Evolutionary conservation across 2,797 vertebrate species (phyloP), one percentile per base, ranked within the genome.

Genomic region (Podarcis lilfordi): DNA sequence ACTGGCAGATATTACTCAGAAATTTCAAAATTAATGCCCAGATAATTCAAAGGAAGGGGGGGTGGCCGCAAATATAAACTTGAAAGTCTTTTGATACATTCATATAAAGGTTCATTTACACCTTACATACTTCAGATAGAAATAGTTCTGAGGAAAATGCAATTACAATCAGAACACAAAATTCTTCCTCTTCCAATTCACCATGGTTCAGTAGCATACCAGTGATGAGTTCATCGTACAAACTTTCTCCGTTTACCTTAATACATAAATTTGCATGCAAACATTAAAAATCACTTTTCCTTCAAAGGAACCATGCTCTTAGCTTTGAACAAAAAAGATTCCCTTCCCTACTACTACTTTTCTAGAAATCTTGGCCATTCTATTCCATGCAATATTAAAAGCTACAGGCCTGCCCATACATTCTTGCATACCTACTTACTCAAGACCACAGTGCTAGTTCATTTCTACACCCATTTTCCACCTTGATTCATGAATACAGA

Each of bases 391-490:
- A 87, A 89, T 91, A 87, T 89, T 85, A 75, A 81, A 91, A 93
- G 89, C 89, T 90, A 93, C 72, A 74, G 69, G 29, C 64, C 87
- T 84, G 69, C 55, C 74, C 74, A 64, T 82, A 71, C 29, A 86
- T 81, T 83, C 85, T 91, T 91, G 55, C 90, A 76, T 43, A 93
- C 88, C 93, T 92, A 96, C 95, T 88, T 95, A 82, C 95, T 84
- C 7, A 0, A 91, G 15, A 50, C 89, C 88, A 92, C 74, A 86
- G 85, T 83, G 92, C 90, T 95, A 80, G 84, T 82, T 40, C 69
- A 74, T 84, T 61, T 82, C 90, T 91, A 85, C 90, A 29, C 29
- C 87, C 75, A 89, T 90, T 92, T 92, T 89, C 82, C 1, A 0
- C 15, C 83, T n/a, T 32, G 68, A 89, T 68, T 76, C 1, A 1